Percentiles rank a stretch among this genome's conserved stretches.
Conservation (phyloP, 2,888 invertebrate species). For the Stratiomys singularior region DNA sequence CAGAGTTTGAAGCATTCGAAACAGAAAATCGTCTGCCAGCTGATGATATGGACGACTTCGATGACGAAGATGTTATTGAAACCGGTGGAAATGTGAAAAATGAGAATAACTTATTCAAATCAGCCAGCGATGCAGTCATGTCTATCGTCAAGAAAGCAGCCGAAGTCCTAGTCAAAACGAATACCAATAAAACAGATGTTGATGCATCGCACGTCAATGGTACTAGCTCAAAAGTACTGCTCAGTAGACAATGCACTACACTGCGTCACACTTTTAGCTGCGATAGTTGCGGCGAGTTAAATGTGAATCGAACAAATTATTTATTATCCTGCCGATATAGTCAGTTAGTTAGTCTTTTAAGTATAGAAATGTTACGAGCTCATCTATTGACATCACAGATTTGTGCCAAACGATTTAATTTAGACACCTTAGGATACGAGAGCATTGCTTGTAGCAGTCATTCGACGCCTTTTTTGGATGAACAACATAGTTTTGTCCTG, state of each 20-base stretch:
- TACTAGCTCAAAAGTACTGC: conserved; percentile 50
- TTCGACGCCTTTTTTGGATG: conserved; percentile 30
- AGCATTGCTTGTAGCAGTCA: conserved; percentile 57
- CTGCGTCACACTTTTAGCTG: conserved; percentile 80
- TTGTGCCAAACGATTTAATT: conserved; percentile 70
- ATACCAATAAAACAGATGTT: conserved; percentile 70
- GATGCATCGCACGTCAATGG: conserved; percentile 50
- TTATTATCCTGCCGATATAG: conserved; percentile 77
- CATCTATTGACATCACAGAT: conserved; percentile 71
- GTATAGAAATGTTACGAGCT: conserved; percentile 70
- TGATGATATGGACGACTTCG: conserved; percentile 75
- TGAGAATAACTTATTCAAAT: conserved; percentile 81
- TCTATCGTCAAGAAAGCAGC: conserved; percentile 93
- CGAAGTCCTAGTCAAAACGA: conserved; percentile 80
- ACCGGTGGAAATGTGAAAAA: conserved; percentile 52
- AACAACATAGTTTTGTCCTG: conserved; percentile 68
- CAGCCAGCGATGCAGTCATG: conserved; percentile 90
- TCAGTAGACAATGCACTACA: conserved; percentile 72
- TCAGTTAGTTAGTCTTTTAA: conserved; percentile 71
- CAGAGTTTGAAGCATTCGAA: conserved; percentile 89
- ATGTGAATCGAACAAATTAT: conserved; percentile 78
- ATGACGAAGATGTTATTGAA: conserved; percentile 72
- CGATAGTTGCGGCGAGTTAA: conserved; percentile 76
- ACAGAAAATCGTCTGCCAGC: conserved; percentile 79
- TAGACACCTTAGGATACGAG: conserved; percentile 67